These are phyloP conservation scores for Acrobasis repandana DNA, from an alignment of 2,888 invertebrate genomes.

Conservation along the genomic window DNA sequence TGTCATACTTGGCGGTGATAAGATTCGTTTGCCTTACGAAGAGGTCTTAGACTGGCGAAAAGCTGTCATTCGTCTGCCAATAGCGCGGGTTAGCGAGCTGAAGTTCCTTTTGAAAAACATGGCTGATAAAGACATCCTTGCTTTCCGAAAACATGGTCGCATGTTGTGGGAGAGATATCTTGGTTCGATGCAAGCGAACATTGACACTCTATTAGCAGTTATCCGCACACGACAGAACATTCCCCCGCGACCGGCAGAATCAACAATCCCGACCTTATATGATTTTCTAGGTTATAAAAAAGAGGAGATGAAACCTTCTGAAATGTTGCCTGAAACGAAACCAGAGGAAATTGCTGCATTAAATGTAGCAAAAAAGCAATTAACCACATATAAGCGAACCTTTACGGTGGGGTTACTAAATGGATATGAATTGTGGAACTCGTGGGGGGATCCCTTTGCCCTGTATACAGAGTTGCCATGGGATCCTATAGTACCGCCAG, in stretches of 20 bases:
- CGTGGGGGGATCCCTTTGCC: constrained; percentile 94
- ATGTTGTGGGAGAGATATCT: constrained; percentile 96
- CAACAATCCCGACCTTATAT: constrained; percentile 89
- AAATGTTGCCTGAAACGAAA: too few relatives aligned
- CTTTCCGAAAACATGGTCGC: constrained; percentile 93
- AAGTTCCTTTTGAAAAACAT: constrained; percentile 94
- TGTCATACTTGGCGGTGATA: constrained; percentile 92
- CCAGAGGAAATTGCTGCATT: constrained; percentile 82
- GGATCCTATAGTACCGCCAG: constrained; percentile 94
- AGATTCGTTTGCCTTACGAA: constrained; percentile 89
- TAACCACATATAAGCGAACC: constrained; percentile 87
- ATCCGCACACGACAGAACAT: constrained; percentile 92
- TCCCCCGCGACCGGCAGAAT: constrained; percentile 92
- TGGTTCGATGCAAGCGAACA: constrained; percentile 91
- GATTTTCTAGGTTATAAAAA: constrained; percentile 80
- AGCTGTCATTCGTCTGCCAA: constrained; percentile 86
- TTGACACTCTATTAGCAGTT: constrained; percentile 92
- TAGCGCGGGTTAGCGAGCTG: constrained; percentile 93
- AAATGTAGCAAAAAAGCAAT: too few relatives aligned
- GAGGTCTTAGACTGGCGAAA: constrained; percentile 93
- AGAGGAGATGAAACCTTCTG: too few relatives aligned
- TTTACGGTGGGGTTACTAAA: constrained; percentile 84
- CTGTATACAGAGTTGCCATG: constrained; percentile 95
- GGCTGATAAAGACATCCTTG: constrained; percentile 91
- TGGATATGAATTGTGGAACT: constrained; percentile 92